Conservation (phyloP, 2,113 vertebrate genomes). For the Stegastes partitus region DNA sequence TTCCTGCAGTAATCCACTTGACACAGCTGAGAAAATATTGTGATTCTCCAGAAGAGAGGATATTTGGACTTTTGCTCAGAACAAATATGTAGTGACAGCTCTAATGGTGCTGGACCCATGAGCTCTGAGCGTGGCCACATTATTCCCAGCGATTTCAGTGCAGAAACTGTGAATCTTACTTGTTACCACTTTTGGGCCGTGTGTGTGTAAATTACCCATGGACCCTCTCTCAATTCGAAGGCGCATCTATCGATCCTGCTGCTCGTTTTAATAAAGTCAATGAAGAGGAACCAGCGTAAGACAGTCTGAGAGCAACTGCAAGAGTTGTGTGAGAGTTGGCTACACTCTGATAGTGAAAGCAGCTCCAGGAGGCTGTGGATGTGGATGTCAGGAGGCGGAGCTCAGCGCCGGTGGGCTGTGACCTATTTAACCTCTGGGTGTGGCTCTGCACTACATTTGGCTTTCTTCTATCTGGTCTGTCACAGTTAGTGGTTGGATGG, state of each 20-base stretch:
- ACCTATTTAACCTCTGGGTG: neutral
- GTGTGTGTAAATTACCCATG: neutral
- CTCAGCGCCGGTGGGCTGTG: neutral
- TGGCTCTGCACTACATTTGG: neutral
- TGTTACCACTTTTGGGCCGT: conserved; percentile 1
- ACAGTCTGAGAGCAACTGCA: conserved; percentile 10
- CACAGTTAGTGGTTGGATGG: neutral
- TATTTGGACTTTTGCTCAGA: neutral
- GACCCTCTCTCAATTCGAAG: conserved; percentile 14
- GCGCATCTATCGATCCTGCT: neutral
- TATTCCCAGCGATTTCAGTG: conserved; percentile 8
- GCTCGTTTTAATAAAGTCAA: conserved; percentile 6
- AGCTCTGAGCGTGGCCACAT: neutral
- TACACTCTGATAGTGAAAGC: neutral
- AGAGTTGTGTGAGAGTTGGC: conserved; percentile 14
- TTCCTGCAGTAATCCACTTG: neutral
- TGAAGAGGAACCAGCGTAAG: neutral
- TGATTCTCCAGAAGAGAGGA: neutral
- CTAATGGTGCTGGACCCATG: neutral
- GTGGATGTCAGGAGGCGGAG: neutral
- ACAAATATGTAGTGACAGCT: neutral
- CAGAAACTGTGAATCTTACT: conserved; percentile 23
- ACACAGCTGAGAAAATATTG: neutral
- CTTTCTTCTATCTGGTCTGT: neutral
- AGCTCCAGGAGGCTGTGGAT: conserved; percentile 4